phyloP scores from a whole-genome alignment of 1,140 invertebrate species.

The Zaprionus gabonicus region DNA sequence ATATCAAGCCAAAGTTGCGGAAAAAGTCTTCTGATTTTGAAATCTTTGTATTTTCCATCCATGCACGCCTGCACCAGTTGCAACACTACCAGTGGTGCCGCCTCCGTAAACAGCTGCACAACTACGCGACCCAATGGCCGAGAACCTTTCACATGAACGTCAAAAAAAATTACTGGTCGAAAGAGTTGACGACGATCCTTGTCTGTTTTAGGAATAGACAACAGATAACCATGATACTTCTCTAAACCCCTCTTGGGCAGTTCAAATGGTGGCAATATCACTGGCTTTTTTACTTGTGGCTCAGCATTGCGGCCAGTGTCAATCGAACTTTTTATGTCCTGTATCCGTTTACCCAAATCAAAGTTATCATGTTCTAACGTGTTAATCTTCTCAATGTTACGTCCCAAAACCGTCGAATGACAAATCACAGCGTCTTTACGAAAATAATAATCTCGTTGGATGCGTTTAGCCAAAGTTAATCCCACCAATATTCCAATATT shows the following conservation, averaged over 20 bases:
- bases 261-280: neutral
- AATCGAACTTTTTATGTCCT: constrained; percentile 39
- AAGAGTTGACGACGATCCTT: constrained; percentile 57
- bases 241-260: constrained; percentile 46
- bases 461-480: constrained; percentile 52
- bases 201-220: constrained; percentile 41
- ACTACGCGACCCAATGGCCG: constrained; percentile 65
- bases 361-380: constrained; percentile 47
- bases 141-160: constrained; percentile 55
- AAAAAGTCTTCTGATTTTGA: constrained; percentile 60
- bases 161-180: constrained; percentile 67
- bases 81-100: constrained; percentile 68
- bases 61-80: constrained; percentile 69
- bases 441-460: constrained; percentile 35
- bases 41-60: constrained; percentile 47
- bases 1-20: constrained; percentile 70
- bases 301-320: constrained; percentile 39
- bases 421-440: neutral
- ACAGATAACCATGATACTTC: constrained; percentile 56
- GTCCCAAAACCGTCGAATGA: neutral
- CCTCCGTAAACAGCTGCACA: constrained; percentile 74
- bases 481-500: constrained; percentile 59
- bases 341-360: constrained; percentile 49
- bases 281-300: neutral
- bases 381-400: neutral